These are phyloP conservation scores for Neoascia interrupta DNA, from an alignment of 2,888 invertebrate genomes.

Conservation along the genomic window DNA sequence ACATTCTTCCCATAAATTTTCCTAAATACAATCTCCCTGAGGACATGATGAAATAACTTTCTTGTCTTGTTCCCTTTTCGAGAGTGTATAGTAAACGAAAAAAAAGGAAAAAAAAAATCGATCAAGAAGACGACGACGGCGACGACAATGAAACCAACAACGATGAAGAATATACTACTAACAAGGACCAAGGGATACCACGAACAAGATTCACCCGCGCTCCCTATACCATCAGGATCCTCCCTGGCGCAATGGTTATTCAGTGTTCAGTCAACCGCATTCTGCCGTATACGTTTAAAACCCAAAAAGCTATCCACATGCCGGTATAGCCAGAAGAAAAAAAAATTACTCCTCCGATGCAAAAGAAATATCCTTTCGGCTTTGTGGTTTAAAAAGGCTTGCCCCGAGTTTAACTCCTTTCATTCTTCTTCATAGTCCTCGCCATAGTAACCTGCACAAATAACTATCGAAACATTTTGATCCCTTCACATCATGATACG, in stretches of 20 bases:
- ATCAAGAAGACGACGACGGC: slow-evolving; percentile 10
- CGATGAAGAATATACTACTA: slow-evolving; percentile 9
- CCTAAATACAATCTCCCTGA: slow-evolving; percentile 63
- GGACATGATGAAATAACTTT: slow-evolving; percentile 67
- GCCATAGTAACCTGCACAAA: slow-evolving; percentile 59
- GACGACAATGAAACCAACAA: not conserved
- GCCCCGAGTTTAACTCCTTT: slow-evolving; percentile 39
- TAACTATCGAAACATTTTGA: slow-evolving; percentile 68
- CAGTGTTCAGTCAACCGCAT: slow-evolving; percentile 44
- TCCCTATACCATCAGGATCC: too few species aligned
- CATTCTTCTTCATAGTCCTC: slow-evolving; percentile 1
- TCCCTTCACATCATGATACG: slow-evolving; percentile 55
- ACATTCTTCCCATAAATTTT: slow-evolving; percentile 67
- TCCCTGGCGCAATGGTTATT: slow-evolving; percentile 23
- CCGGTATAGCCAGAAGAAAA: not conserved
- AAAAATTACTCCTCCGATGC: slow-evolving; percentile 17
- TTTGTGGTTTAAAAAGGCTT: slow-evolving; percentile 53
- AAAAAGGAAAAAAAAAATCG: slow-evolving; percentile 28
- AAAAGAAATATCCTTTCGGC: slow-evolving; percentile 44
- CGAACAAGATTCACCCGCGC: slow-evolving; percentile 37
- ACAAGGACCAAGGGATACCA: slow-evolving; percentile 33
- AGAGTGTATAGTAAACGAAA: slow-evolving; percentile 1
- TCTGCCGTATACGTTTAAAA: slow-evolving; percentile 10
- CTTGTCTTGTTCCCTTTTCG: slow-evolving; percentile 48
- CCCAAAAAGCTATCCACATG: slow-evolving; percentile 8